A percentile compares a stretch with the other conserved stretches of the same genome.
phyloP scores from a whole-genome alignment of 2,797 vertebrate genomes.

The Balearica regulorum region DNA sequence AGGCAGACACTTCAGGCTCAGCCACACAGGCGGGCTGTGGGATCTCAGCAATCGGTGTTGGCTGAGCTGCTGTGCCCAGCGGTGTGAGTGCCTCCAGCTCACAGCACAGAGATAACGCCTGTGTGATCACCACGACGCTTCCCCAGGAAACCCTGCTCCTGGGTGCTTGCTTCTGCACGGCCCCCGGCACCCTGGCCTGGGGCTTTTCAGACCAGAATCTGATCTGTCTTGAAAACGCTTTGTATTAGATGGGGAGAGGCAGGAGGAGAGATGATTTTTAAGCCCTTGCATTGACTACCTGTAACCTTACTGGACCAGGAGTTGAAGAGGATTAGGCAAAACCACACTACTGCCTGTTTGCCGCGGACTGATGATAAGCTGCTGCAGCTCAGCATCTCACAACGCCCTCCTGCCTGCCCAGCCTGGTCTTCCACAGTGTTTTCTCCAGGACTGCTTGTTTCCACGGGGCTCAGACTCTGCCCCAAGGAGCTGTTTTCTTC shows the following conservation, averaged over 20 bases:
- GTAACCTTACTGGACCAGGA: background rate
- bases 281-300: background rate
- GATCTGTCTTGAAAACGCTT: background rate
- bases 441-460: fast-evolving
- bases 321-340: background rate
- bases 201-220: background rate
- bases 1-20: background rate
- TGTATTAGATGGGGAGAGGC: background rate
- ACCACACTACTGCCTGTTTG: background rate
- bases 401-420: background rate
- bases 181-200: background rate
- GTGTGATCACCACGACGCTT: fast-evolving
- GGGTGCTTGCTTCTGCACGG: fast-evolving
- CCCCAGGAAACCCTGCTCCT: background rate
- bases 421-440: fast-evolving
- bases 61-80: fast-evolving
- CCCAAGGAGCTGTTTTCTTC: background rate
- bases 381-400: background rate
- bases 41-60: background rate
- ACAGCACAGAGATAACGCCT: background rate
- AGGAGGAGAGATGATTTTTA: background rate
- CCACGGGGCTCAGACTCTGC: background rate
- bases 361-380: fast-evolving
- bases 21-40: background rate
- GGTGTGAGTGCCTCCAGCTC: background rate